A percentile compares a stretch with the other conserved stretches of the same genome.
Conservation (phyloP, 2,888 invertebrate genomes). For the Drosophila paucipuncta region DNA sequence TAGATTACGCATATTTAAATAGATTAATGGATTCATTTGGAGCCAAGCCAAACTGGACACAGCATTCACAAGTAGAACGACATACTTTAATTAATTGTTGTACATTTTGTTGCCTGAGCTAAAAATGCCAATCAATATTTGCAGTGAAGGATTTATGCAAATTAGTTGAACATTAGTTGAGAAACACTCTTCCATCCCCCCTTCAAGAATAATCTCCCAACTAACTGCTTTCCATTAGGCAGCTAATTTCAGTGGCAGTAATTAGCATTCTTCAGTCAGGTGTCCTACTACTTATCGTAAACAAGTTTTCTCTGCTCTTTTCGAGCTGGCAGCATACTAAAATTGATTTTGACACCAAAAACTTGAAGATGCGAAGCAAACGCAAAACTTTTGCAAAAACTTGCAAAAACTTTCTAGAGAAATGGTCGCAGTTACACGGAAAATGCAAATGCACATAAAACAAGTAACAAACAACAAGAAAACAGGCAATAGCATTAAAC, state of each 20-base stretch:
- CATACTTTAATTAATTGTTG: slow-evolving; percentile 30
- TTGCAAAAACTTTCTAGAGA: slow-evolving; percentile 46
- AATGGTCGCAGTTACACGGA: slow-evolving; percentile 32
- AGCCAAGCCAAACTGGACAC: slow-evolving; percentile 5
- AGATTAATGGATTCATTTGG: background rate
- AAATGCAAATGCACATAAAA: slow-evolving; percentile 45
- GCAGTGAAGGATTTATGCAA: slow-evolving; percentile 38
- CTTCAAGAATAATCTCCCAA: slow-evolving; percentile 26
- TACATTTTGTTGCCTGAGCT: slow-evolving; percentile 10
- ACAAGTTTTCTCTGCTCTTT: slow-evolving; percentile 22
- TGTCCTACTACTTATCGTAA: slow-evolving; percentile 37
- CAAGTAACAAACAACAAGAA: slow-evolving; percentile 9
- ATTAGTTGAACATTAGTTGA: slow-evolving; percentile 19
- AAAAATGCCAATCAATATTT: slow-evolving; percentile 42
- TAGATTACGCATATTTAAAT: background rate
- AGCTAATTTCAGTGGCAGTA: slow-evolving; percentile 46
- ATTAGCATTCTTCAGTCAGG: slow-evolving; percentile 56
- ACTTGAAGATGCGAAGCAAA: slow-evolving; percentile 9
- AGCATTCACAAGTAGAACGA: background rate
- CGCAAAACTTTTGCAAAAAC: slow-evolving; percentile 39
- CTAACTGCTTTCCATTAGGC: slow-evolving; percentile 69
- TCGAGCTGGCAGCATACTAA: slow-evolving; percentile 34
- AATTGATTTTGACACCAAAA: slow-evolving; percentile 77
- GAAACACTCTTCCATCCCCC: slow-evolving; percentile 13
- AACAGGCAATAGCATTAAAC: slow-evolving; percentile 54